Base-by-base conservation (phyloP, 2,113 vertebrate species). In the Cyprinodon variegatus region DNA sequence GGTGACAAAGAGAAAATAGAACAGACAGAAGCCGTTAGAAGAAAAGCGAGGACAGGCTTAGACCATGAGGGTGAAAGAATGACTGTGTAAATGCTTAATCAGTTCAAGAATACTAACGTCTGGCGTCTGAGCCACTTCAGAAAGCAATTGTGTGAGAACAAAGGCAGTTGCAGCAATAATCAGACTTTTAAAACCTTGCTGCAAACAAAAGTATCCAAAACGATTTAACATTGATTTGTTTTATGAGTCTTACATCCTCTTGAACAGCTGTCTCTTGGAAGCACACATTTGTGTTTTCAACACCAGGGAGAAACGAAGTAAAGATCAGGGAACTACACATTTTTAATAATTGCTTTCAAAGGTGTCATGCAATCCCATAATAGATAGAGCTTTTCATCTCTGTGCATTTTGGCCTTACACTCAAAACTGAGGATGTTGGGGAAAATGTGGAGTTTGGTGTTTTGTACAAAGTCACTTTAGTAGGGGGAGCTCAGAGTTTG, bases 401-500 rank as follows among this genome's bases (percentile, higher is more conserved):
- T 38, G 61, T 15, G 61, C 37, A 39, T 62, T 62, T 62, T n/a
- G 9, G 13, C 37, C 2, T 38, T 40, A 65, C 63, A 65, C 63
- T 65, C 63, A 65, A 20, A 17, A 22, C 17, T 43, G 63, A 65
- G 63, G 20, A 41, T 12, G 43, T 43, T 20, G 10, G 40, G 29
- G 60, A 20, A 65, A 43, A 43, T 20, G 11, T 22, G 63, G 40
- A 10, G 63, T 65, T 40, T 65, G 63, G 63, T 65, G n/a, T 65
- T 20, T 43, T 65, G 40, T 11, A 65, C 63, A 43, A 65, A 41
- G 20, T 41, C 15, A 20, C 63, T 65, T 41, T 10, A 41, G 41
- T 40, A 65, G n/a, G 62, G 9, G 63, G 39, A 43, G 11, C 36
- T 65, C 39, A 65, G 39, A 17, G 20, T 65, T 20, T 43, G 20